These are phyloP conservation scores for Pedionomus torquatus DNA, from an alignment of 2,113 vertebrate genomes.

Conservation along the genomic window DNA sequence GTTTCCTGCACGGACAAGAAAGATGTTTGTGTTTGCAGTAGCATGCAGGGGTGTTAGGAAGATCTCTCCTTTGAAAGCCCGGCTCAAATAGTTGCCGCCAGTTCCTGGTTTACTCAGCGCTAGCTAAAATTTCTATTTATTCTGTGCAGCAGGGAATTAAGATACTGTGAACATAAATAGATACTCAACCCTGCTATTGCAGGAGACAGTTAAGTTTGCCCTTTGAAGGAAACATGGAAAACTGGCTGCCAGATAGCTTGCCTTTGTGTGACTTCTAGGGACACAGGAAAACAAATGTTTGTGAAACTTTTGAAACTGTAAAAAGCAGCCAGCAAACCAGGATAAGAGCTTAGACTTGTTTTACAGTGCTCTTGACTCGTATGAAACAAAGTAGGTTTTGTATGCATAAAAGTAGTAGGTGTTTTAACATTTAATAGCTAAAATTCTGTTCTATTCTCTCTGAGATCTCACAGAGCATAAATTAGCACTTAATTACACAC, in stretches of 20 bases:
- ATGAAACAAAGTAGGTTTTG: constrained; percentile 21
- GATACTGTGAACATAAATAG: not conserved
- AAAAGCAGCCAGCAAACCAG: not conserved
- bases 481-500: not conserved
- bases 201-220: not conserved
- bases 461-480: not conserved
- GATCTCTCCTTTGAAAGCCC: not conserved
- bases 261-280: constrained; percentile 12
- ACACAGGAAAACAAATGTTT: not conserved
- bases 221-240: constrained; percentile 3
- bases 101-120: not conserved
- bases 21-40: not conserved
- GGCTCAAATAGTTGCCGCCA: not conserved
- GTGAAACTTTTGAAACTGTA: not conserved
- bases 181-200: not conserved
- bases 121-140: constrained; percentile 3
- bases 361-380: not conserved
- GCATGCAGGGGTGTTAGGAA: not conserved
- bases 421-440: not conserved
- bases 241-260: not conserved
- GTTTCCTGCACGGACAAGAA: not conserved
- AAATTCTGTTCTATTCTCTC: not conserved
- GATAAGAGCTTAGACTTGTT: not conserved
- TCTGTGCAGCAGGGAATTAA: not conserved
- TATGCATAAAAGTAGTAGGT: not conserved